Percentiles rank a stretch among this genome's conserved stretches.
Evolutionary conservation across 2,888 invertebrate genomes (phyloP).

Genomic region (Dolomedes plantarius): DNA sequence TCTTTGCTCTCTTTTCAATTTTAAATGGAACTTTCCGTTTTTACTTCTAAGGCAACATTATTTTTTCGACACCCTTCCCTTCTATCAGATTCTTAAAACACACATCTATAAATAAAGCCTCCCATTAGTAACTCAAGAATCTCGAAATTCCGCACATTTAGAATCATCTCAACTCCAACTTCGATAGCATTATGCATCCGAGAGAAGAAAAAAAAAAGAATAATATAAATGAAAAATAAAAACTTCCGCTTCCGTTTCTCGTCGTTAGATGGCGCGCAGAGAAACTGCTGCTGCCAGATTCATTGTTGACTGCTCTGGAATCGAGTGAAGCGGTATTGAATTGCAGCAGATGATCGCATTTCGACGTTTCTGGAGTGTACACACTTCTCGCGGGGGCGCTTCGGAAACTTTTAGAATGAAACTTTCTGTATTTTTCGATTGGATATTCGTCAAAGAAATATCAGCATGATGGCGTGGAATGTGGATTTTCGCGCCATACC

Average conservation of each 20-base stretch:
- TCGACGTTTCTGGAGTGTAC: constrained; percentile 47
- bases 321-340: constrained; percentile 40
- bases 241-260: constrained; percentile 24
- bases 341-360: constrained; percentile 59
- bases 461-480: constrained; percentile 40
- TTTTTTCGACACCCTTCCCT: not conserved
- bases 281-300: constrained; percentile 45
- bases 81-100: not conserved
- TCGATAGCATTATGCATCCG: not conserved
- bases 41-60: not conserved
- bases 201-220: not conserved
- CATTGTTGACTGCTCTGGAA: constrained; percentile 39
- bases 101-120: not conserved
- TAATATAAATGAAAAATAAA: not conserved
- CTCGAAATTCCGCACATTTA: constrained; percentile 7
- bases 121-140: constrained; percentile 14
- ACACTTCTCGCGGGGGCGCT: constrained; percentile 20
- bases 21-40: not conserved
- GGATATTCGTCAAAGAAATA: constrained; percentile 47
- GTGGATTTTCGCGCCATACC: constrained; percentile 34
- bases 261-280: constrained; percentile 55
- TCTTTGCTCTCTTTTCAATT: not conserved
- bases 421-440: constrained; percentile 23
- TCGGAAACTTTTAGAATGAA: constrained; percentile 12
- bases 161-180: constrained; percentile 5